These are phyloP conservation scores for Neria commutata DNA, from an alignment of 2,888 invertebrate genomes.

Conservation along the genomic window DNA sequence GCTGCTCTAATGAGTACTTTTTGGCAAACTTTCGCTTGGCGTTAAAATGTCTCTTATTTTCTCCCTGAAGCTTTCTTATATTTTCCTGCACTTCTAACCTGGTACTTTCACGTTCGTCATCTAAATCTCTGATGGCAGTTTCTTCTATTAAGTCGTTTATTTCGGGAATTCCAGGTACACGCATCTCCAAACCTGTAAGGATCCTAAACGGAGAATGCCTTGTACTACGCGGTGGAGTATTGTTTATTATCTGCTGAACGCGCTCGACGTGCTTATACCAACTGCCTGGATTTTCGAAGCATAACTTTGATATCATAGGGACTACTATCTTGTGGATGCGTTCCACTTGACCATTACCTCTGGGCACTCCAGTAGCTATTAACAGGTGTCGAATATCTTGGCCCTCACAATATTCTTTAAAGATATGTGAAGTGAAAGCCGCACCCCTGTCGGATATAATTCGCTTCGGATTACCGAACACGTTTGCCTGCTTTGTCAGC, in stretches of 20 bases:
- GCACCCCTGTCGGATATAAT: slow-evolving; percentile 49
- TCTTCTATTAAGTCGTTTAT: background rate
- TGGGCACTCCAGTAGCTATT: background rate
- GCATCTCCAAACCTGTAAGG: slow-evolving; percentile 7
- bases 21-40: background rate
- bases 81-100: background rate
- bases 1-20: background rate
- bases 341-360: slow-evolving; percentile 1
- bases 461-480: slow-evolving; percentile 50
- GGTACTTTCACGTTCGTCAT: background rate
- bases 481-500: slow-evolving; percentile 37
- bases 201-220: slow-evolving; percentile 9
- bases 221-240: slow-evolving; percentile 14
- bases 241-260: slow-evolving; percentile 34
- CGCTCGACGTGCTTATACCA: slow-evolving; percentile 39
- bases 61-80: background rate
- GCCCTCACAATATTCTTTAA: slow-evolving; percentile 46
- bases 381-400: slow-evolving; percentile 43
- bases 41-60: background rate
- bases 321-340: slow-evolving; percentile 31
- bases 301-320: slow-evolving; percentile 46
- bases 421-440: slow-evolving; percentile 51
- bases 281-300: slow-evolving; percentile 39
- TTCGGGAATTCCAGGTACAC: background rate
- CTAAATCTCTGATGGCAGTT: background rate